Evolutionary conservation across 2,797 vertebrate genomes (phyloP).

Genomic region (Pagetopsis macropterus): DNA sequence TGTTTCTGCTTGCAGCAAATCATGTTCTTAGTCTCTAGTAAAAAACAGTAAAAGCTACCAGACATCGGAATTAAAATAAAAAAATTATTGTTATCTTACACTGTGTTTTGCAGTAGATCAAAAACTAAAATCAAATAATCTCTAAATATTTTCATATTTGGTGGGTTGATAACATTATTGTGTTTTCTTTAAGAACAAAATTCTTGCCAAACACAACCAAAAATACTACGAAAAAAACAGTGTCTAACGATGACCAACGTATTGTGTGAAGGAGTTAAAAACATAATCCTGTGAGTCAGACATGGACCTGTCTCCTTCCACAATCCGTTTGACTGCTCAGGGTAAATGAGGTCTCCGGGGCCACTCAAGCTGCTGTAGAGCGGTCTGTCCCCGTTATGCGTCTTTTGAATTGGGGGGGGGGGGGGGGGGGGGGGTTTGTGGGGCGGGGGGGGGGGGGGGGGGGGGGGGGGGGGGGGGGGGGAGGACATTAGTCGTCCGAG

Average conservation of each 20-base stretch:
- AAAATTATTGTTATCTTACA: constrained; percentile 6
- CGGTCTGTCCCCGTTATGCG: constrained; percentile 39
- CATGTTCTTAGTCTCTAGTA: neutral
- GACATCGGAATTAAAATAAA: neutral
- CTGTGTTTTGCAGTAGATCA: neutral
- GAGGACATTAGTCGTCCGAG: constrained; percentile 81
- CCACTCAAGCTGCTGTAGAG: constrained; percentile 51
- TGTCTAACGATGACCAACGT: neutral
- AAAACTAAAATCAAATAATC: neutral
- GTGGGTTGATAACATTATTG: constrained; percentile 25
- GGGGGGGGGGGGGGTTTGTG: too few species aligned
- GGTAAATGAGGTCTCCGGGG: constrained; percentile 59
- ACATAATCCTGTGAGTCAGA: constrained; percentile 23
- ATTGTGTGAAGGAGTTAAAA: constrained; percentile 22
- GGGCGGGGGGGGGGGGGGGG: constrained; percentile 40
- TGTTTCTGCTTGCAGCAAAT: neutral
- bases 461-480: constrained; percentile 33
- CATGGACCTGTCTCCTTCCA: constrained; percentile 31
- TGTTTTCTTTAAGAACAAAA: neutral
- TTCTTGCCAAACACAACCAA: constrained; percentile 1
- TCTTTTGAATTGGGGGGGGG: constrained; percentile 54
- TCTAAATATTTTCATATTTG: constrained; percentile 1
- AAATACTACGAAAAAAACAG: neutral
- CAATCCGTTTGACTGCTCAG: constrained; percentile 25
- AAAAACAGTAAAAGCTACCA: neutral